phyloP scores from a whole-genome alignment of 53 echinoderm and acorn worm genomes.

The Echinometra lucunter region DNA sequence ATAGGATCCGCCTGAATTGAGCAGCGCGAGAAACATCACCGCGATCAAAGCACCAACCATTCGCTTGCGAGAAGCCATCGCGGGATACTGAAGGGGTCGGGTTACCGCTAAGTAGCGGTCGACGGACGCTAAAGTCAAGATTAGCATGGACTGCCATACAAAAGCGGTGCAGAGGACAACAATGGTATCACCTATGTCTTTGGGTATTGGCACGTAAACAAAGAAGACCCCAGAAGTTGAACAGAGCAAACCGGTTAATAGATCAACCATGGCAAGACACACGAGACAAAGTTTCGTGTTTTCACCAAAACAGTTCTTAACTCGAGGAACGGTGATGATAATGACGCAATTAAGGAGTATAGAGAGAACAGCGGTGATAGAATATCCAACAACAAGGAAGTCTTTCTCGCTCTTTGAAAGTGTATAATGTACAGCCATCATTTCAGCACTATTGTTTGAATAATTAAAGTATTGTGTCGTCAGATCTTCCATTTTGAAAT shows the following conservation, averaged over 20 bases:
- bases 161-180: conserved; percentile 37
- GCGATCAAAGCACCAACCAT: not conserved
- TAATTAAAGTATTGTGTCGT: not conserved
- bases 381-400: not conserved
- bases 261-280: conserved; percentile 12
- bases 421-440: not conserved
- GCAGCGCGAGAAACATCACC: not conserved
- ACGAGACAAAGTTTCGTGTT: conserved; percentile 60
- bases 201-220: not conserved
- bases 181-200: not conserved
- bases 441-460: not conserved
- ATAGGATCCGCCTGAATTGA: conserved; percentile 17
- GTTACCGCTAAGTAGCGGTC: conserved; percentile 66
- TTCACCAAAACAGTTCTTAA: conserved; percentile 39
- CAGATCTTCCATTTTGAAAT: not conserved
- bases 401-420: not conserved
- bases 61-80: not conserved
- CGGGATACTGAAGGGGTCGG: conserved; percentile 37
- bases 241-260: conserved; percentile 47
- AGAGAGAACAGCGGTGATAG: conserved; percentile 23
- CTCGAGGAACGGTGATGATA: conserved; percentile 19
- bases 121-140: conserved; percentile 51
- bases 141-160: conserved; percentile 61
- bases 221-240: conserved; percentile 44
- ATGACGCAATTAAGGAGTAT: conserved; percentile 16